Percentiles rank a stretch among this genome's conserved stretches.
phyloP scores from a whole-genome alignment of 2,888 invertebrate genomes.

The Abrostola tripartita region DNA sequence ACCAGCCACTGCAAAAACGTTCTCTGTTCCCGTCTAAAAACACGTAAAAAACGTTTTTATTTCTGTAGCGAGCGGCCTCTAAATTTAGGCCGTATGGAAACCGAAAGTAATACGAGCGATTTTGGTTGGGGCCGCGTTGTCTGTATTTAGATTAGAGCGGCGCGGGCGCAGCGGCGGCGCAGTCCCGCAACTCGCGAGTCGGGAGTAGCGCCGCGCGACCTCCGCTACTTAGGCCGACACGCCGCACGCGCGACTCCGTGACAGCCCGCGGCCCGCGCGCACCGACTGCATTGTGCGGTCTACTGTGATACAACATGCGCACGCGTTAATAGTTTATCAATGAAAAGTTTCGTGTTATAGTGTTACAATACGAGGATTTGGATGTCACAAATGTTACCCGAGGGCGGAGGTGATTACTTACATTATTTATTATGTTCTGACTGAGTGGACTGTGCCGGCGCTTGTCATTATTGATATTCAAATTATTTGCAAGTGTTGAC shows the following conservation, averaged over 20 bases:
- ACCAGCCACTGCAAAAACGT: constrained; percentile 78
- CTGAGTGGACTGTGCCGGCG: background rate
- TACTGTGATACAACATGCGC: constrained; percentile 42
- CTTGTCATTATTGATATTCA: background rate
- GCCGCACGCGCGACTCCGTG: constrained; percentile 32
- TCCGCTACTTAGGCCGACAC: constrained; percentile 26
- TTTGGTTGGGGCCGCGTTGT: constrained; percentile 85
- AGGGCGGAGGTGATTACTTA: constrained; percentile 82
- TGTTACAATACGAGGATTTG: constrained; percentile 71
- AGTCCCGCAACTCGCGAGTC: constrained; percentile 54
- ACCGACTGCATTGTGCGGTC: constrained; percentile 27
- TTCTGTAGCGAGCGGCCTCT: constrained; percentile 86
- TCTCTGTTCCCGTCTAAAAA: constrained; percentile 85
- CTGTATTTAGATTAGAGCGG: constrained; percentile 86
- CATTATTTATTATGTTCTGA: constrained; percentile 15
- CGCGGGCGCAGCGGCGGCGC: constrained; percentile 65
- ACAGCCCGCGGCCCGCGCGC: constrained; percentile 38
- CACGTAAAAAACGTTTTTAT: constrained; percentile 87
- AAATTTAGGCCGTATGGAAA: constrained; percentile 87
- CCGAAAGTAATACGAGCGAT: constrained; percentile 86
- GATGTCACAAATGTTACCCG: constrained; percentile 86
- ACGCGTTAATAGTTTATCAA: constrained; percentile 56
- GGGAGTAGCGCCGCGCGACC: constrained; percentile 47
- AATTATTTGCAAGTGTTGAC: background rate
- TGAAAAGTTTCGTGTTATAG: constrained; percentile 61